Percentiles rank a stretch among this genome's conserved stretches.
Conservation (phyloP, 92 coral and sea anemone genomes). For the Nematostella vectensis region DNA sequence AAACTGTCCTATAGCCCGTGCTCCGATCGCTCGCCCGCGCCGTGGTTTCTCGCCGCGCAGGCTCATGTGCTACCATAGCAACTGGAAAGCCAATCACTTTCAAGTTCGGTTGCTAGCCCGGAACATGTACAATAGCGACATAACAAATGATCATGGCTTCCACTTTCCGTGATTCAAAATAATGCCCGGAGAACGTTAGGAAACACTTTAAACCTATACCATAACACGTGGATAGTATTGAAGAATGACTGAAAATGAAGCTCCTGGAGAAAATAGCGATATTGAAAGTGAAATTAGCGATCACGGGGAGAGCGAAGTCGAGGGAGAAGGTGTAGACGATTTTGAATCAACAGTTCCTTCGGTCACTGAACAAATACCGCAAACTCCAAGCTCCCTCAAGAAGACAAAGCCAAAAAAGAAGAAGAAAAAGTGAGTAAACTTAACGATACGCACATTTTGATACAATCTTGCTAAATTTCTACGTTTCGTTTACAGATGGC, state of each 20-base stretch:
- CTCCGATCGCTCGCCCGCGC: too few relatives aligned
- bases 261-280: slow-evolving; percentile 75
- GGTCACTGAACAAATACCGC: slow-evolving; percentile 33
- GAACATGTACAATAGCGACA: slow-evolving; percentile 32
- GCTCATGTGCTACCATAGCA: slow-evolving; percentile 68
- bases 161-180: slow-evolving; percentile 1
- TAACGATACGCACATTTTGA: neutral
- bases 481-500: slow-evolving; percentile 53
- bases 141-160: slow-evolving; percentile 63
- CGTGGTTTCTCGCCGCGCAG: too few relatives aligned
- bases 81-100: slow-evolving; percentile 52
- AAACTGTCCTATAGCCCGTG: too few relatives aligned
- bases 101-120: slow-evolving; percentile 43
- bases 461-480: neutral
- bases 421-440: slow-evolving; percentile 61
- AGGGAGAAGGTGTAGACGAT: slow-evolving; percentile 83
- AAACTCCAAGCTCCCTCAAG: slow-evolving; percentile 47
- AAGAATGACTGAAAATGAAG: slow-evolving; percentile 81
- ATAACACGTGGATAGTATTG: neutral
- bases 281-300: slow-evolving; percentile 58
- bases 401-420: slow-evolving; percentile 78
- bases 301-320: slow-evolving; percentile 71
- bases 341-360: slow-evolving; percentile 12
- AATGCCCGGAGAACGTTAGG: neutral
- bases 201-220: slow-evolving; percentile 6